Evolutionary conservation across 2,888 invertebrate genomes (phyloP), one percentile per base, ranked within the genome.

Genomic region (Platycnemis pennipes): DNA sequence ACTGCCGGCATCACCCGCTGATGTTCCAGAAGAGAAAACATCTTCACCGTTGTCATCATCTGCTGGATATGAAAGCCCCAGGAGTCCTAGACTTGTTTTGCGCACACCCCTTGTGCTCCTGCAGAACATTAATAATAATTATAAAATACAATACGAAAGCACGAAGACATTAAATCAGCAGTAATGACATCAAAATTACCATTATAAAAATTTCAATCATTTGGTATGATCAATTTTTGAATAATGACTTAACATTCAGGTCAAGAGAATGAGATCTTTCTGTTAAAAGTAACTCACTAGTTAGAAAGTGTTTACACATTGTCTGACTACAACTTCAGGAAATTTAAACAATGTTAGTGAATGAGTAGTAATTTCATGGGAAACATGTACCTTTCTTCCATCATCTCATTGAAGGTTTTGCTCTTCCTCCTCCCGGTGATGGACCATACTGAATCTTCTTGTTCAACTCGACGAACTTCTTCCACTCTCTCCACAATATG

Each of bases 341-440:
- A 77, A 77, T 77, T n/a, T 4, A 31, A n/a, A 77, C 16, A 94
- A 49, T 94, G 87, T 45, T 94, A 8, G 53, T 7, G 19, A 53
- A 53, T 53, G 53, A 53, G 13, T 53, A 53, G 19, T 53, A 63
- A 1, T 7, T 63, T 63, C 2, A 63, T 26, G 1, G 22, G 19
- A 63, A 63, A 63, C 26, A 96, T 97, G 96, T 96, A 98, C 98
- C 98, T 97, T 96, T 98, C 99, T 96, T 99, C 98, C 97, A 99
- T 97, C 98, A 99, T 99, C 97, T 99, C 99, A 96, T 98, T 98
- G 97, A 99, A 99, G 95, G 99, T 99, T 97, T 99, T 99, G 96
- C 98, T 98, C 97, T 98, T 98, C 96, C 98, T 97, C 95, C 98
- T 97, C 95, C 95, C 97, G 96, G 96, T 91, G n/a, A 91, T 45